These are phyloP conservation scores for Enteromius anoplus DNA, from an alignment of 2,797 vertebrate genomes.

Conservation along the genomic window DNA sequence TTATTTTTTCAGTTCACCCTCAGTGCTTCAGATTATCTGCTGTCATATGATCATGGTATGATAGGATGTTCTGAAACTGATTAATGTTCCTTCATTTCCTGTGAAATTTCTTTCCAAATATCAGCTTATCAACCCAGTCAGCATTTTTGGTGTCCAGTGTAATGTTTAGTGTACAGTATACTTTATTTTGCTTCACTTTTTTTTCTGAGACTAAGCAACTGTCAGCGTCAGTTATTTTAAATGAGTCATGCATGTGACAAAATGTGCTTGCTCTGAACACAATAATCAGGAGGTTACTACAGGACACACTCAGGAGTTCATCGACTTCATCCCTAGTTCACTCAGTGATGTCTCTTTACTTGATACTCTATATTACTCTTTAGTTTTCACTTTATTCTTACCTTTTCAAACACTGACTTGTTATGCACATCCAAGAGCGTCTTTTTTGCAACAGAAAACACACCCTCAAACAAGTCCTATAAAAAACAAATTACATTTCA, in stretches of 20 bases:
- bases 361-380: not conserved
- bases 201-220: not conserved
- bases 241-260: constrained; percentile 6
- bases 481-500: not conserved
- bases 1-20: not conserved
- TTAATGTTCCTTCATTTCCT: constrained; percentile 37
- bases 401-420: not conserved
- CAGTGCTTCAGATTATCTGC: not conserved
- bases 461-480: not conserved
- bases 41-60: constrained; percentile 37
- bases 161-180: not conserved
- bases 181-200: not conserved
- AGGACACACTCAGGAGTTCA: constrained; percentile 23
- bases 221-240: constrained; percentile 13
- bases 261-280: constrained; percentile 1
- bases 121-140: not conserved
- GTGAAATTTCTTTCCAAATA: not conserved
- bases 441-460: not conserved
- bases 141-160: not conserved
- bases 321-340: not conserved
- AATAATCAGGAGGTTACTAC: constrained; percentile 22
- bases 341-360: not conserved
- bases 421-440: not conserved
- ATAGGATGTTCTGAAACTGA: constrained; percentile 47
- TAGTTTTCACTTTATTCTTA: not conserved